Percentiles rank a stretch among this genome's conserved stretches.
Conservation (phyloP, 2,888 invertebrate genomes). For the Exephanes ischioxanthus region DNA sequence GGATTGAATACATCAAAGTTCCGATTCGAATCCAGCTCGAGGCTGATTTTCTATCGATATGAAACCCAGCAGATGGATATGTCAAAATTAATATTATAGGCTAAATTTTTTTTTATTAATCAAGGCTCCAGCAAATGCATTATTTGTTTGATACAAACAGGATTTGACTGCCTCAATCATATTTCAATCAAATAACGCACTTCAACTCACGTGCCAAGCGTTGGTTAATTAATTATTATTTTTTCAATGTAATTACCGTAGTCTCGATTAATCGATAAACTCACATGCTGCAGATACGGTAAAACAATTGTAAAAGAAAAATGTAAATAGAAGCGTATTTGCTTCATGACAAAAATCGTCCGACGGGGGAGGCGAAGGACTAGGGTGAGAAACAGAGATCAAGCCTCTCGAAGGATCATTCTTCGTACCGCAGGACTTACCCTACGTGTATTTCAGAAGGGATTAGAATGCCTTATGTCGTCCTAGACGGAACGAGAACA, state of each 20-base stretch:
- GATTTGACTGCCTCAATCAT: neutral
- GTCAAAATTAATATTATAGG: neutral
- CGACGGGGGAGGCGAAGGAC: neutral
- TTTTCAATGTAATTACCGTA: neutral
- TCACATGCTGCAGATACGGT: neutral
- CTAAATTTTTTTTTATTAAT: neutral
- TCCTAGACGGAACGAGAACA: constrained; percentile 28
- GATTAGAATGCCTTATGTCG: constrained; percentile 62
- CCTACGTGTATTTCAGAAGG: constrained; percentile 55
- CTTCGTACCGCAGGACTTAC: constrained; percentile 56
- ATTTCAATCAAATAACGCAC: neutral
- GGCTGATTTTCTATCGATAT: neutral
- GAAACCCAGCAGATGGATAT: neutral
- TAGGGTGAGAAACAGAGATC: constrained; percentile 54
- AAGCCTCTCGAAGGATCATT: constrained; percentile 64
- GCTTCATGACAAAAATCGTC: neutral
- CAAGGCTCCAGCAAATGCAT: neutral
- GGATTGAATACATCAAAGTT: neutral
- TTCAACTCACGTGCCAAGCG: neutral
- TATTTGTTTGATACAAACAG: neutral
- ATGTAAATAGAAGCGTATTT: neutral
- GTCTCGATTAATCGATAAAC: neutral
- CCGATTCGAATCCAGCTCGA: neutral
- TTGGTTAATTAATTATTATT: neutral
- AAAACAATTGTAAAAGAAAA: neutral